Evolutionary conservation across 2,797 vertebrate genomes (phyloP), one percentile per base, ranked within the genome.

Genomic region (Molossus molossus): DNA sequence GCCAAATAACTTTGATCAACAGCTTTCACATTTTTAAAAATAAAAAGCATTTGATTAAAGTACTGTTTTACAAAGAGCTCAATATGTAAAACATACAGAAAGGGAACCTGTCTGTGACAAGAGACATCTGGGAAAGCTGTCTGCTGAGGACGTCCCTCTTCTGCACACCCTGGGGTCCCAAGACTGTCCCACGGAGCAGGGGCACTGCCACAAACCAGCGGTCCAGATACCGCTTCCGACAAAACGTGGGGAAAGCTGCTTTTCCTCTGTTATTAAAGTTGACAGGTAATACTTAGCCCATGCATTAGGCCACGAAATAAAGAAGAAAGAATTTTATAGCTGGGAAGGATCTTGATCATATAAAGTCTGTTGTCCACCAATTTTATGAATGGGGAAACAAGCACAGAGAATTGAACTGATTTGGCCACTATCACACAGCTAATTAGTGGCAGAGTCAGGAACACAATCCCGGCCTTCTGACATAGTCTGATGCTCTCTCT

Each of bases 241-340:
- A 91, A 62, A 75, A 86, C 60, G 11, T 25, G 40, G 27, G 20
- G 14, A 73, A 60, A 58, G 37, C 3, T 57, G 21, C 87, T 79
- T 85, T 82, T 95, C 76, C 67, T 87, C 65, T 62, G 9, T 53
- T 72, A 60, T 79, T 73, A 90, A 90, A 69, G 11, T 33, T 81
- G 67, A 37, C 17, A 82, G n/a, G n/a, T 33, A 85, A 85, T 45
- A 65, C 13, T 65, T 60, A 94, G 60, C 21, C 64, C 55, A 37
- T 20, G 14, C 21, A 57, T 85, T 67, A 95, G 5, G 29, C 11
- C 37, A 67, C 23, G 15, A 58, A 87, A 67, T 48, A 90, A 58
- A 83, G 69, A 58, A 77, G 2, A 88, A 81, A 87, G 10, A 88
- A 69, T 65, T 67, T 57, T 94, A 84, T 3, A 53, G n/a, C 14